Conservation (phyloP, 2,888 invertebrate species). For the Antheraea assamensis region DNA sequence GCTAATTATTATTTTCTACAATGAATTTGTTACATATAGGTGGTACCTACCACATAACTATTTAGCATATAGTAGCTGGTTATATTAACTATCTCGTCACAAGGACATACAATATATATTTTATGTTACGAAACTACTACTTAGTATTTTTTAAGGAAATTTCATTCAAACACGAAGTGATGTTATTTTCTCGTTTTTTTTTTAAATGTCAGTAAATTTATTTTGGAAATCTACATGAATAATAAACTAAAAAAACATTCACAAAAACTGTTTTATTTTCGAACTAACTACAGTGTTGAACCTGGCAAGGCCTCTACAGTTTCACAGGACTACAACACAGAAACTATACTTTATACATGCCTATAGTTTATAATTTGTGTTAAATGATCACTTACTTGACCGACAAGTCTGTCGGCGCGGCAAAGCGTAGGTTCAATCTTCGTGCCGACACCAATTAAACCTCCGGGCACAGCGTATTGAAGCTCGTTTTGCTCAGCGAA, state of each 20-base stretch:
- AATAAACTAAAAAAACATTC: too few relatives aligned
- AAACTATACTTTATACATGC: too few relatives aligned
- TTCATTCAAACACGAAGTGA: too few relatives aligned
- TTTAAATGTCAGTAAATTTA: too few relatives aligned
- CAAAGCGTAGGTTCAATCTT: constrained; percentile 99
- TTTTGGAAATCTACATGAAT: too few relatives aligned
- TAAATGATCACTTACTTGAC: constrained; percentile 84
- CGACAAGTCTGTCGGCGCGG: constrained; percentile 98
- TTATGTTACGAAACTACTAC: not conserved
- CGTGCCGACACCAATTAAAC: constrained; percentile 99
- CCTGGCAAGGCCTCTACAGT: too few relatives aligned
- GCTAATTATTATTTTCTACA: too few relatives aligned
- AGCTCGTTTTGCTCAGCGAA: constrained; percentile 99
- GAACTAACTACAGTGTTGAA: too few relatives aligned
- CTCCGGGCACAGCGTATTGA: constrained; percentile 99
- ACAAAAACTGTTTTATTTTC: too few relatives aligned
- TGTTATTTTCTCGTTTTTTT: too few relatives aligned
- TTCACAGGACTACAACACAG: too few relatives aligned
- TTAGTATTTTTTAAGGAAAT: not conserved
- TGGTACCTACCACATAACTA: not conserved
- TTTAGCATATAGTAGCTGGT: not conserved
- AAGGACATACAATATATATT: not conserved
- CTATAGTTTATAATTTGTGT: not conserved
- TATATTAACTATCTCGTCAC: not conserved
- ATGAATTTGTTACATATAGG: too few relatives aligned